A percentile compares a stretch with the other conserved stretches of the same genome.
These are phyloP conservation scores for Chelidonichthys spinosus DNA, from an alignment of 2,797 vertebrate genomes.

Conservation along the genomic window DNA sequence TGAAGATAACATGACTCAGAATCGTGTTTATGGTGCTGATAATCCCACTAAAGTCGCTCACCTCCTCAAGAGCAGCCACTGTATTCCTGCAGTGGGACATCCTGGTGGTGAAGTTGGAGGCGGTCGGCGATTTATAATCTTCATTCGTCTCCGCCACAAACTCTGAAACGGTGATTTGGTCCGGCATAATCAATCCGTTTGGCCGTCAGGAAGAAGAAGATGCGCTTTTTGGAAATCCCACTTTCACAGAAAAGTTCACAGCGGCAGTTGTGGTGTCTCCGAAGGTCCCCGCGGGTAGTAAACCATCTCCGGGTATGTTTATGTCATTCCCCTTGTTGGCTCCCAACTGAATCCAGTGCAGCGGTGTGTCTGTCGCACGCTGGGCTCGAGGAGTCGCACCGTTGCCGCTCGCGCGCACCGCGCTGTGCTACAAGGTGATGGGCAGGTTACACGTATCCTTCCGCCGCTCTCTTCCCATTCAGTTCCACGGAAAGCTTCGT, in stretches of 20 bases:
- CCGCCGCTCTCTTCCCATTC: conserved; percentile 31
- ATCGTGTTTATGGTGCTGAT: not conserved
- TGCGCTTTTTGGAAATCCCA: conserved; percentile 29
- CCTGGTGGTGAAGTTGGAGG: conserved; percentile 98
- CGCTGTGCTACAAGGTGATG: conserved; percentile 61
- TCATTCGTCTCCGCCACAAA: conserved; percentile 98
- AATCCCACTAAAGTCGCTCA: conserved; percentile 73
- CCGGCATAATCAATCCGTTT: conserved; percentile 88
- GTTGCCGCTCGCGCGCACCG: conserved; percentile 27
- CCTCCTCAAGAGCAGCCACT: conserved; percentile 96
- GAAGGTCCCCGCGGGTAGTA: conserved; percentile 46
- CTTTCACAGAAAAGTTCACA: conserved; percentile 64
- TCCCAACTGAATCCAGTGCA: conserved; percentile 41
- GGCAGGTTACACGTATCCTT: conserved; percentile 31
- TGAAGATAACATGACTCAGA: no score
- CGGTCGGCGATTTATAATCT: conserved; percentile 98
- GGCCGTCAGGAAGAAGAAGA: conserved; percentile 5
- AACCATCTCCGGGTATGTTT: conserved; percentile 75
- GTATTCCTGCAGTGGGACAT: conserved; percentile 98
- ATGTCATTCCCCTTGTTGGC: conserved; percentile 59
- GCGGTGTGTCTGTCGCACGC: conserved; percentile 33
- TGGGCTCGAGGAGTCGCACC: conserved; percentile 32
- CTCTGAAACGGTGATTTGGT: conserved; percentile 97
- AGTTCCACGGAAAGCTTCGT: conserved; percentile 16
- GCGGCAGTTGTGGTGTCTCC: conserved; percentile 41